These are phyloP conservation scores for Pseudachorutes palmiensis DNA, from an alignment of 1,140 invertebrate species.

Conservation along the genomic window DNA sequence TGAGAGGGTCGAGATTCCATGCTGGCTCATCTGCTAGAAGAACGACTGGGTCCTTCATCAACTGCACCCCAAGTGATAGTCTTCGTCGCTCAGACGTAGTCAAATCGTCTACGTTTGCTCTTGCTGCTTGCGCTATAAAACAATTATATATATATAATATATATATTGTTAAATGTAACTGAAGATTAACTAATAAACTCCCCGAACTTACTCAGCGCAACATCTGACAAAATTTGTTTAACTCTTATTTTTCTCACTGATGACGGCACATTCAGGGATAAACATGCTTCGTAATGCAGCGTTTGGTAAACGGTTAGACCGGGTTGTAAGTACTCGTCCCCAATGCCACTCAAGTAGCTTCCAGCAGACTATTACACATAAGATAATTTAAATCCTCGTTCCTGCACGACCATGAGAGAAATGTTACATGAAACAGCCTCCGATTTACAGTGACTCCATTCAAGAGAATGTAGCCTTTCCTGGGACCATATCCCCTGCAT, in stretches of 20 bases:
- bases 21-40: constrained; percentile 82
- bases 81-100: constrained; percentile 65
- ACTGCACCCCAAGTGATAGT: constrained; percentile 73
- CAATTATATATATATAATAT: neutral
- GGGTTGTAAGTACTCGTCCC: constrained; percentile 53
- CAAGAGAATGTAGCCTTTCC: constrained; percentile 69
- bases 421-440: constrained; percentile 63
- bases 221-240: constrained; percentile 75
- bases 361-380: constrained; percentile 18
- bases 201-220: constrained; percentile 55
- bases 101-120: constrained; percentile 17
- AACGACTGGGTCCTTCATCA: constrained; percentile 80
- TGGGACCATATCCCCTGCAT: constrained; percentile 56
- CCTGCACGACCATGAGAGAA: neutral
- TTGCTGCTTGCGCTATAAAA: constrained; percentile 15
- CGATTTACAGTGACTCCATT: constrained; percentile 72
- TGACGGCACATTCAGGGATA: constrained; percentile 40
- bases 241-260: constrained; percentile 56
- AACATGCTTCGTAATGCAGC: constrained; percentile 62
- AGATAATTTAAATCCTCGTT: neutral
- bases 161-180: constrained; percentile 49
- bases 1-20: constrained; percentile 78
- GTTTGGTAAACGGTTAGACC: constrained; percentile 79
- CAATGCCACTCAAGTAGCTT: constrained; percentile 23
- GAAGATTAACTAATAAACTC: too few relatives aligned